These are phyloP conservation scores for Zelostemma sp. DNA, from an alignment of 1,140 invertebrate genomes.

Conservation along the genomic window DNA sequence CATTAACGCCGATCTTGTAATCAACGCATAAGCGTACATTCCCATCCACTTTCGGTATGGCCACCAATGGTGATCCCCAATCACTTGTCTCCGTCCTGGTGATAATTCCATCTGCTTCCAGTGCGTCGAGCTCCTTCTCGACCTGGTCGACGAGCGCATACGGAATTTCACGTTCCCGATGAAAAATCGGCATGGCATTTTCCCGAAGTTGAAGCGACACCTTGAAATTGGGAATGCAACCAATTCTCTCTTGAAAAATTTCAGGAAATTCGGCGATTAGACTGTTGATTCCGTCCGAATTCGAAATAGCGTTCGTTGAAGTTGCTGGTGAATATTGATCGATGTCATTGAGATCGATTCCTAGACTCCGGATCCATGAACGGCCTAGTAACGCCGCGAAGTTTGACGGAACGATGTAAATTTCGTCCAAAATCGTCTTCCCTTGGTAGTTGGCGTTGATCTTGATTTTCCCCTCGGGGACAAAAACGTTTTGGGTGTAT, in stretches of 20 bases:
- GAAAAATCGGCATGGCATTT: slow-evolving; percentile 16
- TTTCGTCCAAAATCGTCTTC: slow-evolving; percentile 1
- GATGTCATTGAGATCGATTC: slow-evolving; percentile 17
- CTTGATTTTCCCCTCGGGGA: slow-evolving; percentile 21
- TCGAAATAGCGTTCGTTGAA: no score
- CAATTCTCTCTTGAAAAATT: slow-evolving; percentile 35
- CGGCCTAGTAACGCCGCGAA: slow-evolving; percentile 22
- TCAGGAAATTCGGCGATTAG: no score
- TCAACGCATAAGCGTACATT: slow-evolving; percentile 33
- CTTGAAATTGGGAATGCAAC: slow-evolving; percentile 54
- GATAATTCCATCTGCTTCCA: no score
- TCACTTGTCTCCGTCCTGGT: slow-evolving; percentile 21
- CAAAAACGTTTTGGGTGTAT: slow-evolving; percentile 29
- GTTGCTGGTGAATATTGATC: no score
- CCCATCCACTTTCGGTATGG: slow-evolving; percentile 49
- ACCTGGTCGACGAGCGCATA: slow-evolving; percentile 21
- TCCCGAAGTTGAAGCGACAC: slow-evolving; percentile 32
- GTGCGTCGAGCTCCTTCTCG: slow-evolving; percentile 4
- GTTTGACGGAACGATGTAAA: slow-evolving; percentile 41
- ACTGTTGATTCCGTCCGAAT: no score
- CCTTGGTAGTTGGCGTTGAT: slow-evolving; percentile 13
- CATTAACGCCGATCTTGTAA: slow-evolving; percentile 25
- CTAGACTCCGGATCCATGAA: slow-evolving; percentile 24
- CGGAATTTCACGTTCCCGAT: slow-evolving; percentile 11
- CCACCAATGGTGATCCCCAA: slow-evolving; percentile 41